These are phyloP conservation scores for Arion vulgaris DNA, from an alignment of 1,140 invertebrate genomes.

Conservation along the genomic window DNA sequence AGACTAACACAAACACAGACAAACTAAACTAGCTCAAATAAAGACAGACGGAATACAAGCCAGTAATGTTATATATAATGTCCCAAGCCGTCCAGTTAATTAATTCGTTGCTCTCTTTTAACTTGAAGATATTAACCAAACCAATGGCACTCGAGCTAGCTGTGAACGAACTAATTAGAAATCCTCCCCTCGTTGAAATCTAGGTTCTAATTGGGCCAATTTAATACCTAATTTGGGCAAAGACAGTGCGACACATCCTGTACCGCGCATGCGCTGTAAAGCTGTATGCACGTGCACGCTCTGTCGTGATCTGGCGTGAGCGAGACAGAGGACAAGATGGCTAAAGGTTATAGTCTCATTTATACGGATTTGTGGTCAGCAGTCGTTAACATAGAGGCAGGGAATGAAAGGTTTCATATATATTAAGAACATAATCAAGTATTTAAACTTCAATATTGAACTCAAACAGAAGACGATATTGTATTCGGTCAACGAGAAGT, in stretches of 20 bases:
- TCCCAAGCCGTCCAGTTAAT: background rate
- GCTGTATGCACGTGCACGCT: constrained; percentile 23
- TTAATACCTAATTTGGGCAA: constrained; percentile 22
- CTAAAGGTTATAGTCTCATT: background rate
- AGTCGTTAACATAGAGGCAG: background rate
- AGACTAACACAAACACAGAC: too few species aligned
- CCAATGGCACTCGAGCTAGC: background rate
- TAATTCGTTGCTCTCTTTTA: background rate
- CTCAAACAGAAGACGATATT: too few species aligned
- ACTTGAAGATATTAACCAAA: background rate
- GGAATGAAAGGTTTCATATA: too few species aligned
- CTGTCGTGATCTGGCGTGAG: background rate
- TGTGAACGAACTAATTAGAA: constrained; percentile 12
- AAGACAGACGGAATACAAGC: too few species aligned
- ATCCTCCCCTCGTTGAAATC: background rate
- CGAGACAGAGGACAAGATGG: background rate
- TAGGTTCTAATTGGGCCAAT: constrained; percentile 23
- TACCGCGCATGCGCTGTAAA: background rate
- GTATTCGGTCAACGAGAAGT: too few species aligned
- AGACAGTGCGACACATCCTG: background rate
- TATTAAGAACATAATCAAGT: too few species aligned
- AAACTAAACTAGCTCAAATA: too few species aligned
- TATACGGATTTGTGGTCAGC: too few species aligned
- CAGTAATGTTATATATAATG: background rate
- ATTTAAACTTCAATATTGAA: too few species aligned